Evolutionary conservation across 2,113 vertebrate species (phyloP).

Genomic region (Archilochus colubris): DNA sequence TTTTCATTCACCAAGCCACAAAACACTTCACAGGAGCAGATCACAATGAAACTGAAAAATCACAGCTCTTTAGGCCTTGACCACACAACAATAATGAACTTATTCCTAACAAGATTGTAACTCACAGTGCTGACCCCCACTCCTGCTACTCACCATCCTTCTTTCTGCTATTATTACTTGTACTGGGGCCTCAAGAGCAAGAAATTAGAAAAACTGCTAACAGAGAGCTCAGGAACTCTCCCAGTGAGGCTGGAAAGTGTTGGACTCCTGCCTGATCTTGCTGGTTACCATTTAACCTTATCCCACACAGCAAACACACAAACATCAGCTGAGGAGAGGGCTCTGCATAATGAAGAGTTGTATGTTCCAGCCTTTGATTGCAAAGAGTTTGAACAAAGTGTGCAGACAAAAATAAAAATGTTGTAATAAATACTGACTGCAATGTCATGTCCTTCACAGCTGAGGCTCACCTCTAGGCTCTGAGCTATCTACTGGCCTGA

Average conservation of each 20-base stretch:
- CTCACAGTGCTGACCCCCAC: accelerated
- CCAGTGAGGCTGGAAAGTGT: not conserved
- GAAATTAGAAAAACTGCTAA: not conserved
- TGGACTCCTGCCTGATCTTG: not conserved
- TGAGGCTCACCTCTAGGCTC: not conserved
- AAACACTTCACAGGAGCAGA: accelerated
- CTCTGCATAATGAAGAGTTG: not conserved
- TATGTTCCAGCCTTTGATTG: not conserved
- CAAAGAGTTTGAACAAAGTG: not conserved
- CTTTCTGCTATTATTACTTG: not conserved
- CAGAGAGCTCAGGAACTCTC: not conserved
- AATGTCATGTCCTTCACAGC: too few species aligned
- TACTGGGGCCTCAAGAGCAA: not conserved
- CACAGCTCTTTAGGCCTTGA: not conserved
- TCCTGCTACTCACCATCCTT: not conserved
- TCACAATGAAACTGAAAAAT: not conserved
- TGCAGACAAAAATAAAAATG: not conserved
- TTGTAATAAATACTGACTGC: not conserved
- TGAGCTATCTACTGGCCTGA: not conserved
- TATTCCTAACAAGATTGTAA: not conserved
- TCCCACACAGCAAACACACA: not conserved
- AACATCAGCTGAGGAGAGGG: not conserved
- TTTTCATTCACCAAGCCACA: not conserved
- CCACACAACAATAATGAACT: not conserved
- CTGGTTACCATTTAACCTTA: not conserved